Evolutionary conservation across 2,888 invertebrate genomes (phyloP), one percentile per base, ranked within the genome.

Genomic region (Sesia bembeciformis): DNA sequence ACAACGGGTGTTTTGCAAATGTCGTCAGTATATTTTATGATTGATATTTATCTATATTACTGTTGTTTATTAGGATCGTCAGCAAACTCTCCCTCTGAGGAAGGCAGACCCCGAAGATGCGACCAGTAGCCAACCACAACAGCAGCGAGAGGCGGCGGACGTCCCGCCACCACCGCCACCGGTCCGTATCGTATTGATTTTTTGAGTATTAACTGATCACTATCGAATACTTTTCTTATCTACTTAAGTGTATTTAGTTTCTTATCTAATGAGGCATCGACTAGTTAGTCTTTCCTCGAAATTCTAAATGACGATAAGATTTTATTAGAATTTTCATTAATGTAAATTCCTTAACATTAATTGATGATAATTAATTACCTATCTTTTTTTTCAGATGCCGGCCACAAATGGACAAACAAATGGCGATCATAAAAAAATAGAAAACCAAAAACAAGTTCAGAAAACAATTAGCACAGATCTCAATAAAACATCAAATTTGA

Each of bases 121-220:
- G 40, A 39, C 52, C n/a, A 57, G 55, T 53, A 51, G 52, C 40
- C 67, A 70, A 52, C 55, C 58, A 39, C 65, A 70, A 52, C 56
- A 66, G 38, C 73, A 72, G 55, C 68, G 64, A 57, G 80, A 76
- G 60, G 60, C 70, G 40, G 65, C 73, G 40, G 82, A 84, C 54
- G 77, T 79, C 57, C 90, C 92, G 42, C 92, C 93, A 38, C 92
- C 92, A 39, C 93, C 93, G 50, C 92, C 92, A 54, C 92, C 92
- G 57, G 93, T 93, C 78, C 88, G 88, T 23, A 23, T 23, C 23
- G 23, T 23, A 23, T 23, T 23, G 23, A 23, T 23, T 23, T 23
- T 23, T 23, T 23, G 23, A 23, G 23, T 23, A 23, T 23, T 23
- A 23, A 23, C 23, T 23, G 23, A 23, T 23, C 2, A 23, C 23